Base-by-base conservation (phyloP, 35 echinoderm and acorn worm genomes). In the Patiria miniata region DNA sequence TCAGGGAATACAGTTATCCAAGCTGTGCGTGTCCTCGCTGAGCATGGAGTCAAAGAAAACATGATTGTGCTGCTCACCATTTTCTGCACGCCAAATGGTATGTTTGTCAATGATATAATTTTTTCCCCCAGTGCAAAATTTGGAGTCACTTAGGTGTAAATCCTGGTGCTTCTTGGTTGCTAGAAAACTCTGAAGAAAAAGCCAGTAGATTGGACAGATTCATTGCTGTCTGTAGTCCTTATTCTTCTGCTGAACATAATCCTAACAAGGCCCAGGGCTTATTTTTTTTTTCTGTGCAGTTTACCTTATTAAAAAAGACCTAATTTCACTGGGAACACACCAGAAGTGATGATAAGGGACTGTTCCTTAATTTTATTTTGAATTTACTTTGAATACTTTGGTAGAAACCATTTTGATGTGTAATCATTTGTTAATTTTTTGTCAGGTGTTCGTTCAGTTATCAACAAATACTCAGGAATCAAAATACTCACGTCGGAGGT, bases 1-100 rank as follows among this genome's bases (percentile, higher is more conserved):
- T 94, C 95, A 52, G 95, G 95, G 2, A 98, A 98, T 61, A 98
- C 95, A 23, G 95, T 98, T 19, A 93, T 98, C 21, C 95, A 98
- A 61, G 95, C 95, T 51, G 89, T 98, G 1, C 79, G 61, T 28
- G 92, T 98, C 29, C 51, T 98, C 78, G 78, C 80, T 33, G 95
- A 98, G 39, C 92, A 98, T 89, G 93, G 93, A 40, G 95, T 98
- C 16, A 55, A 44, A 52, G 95, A 98, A 37, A 89, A 78, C 18
- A 94, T 91, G 51, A 88, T 98, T 68, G 89, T 98, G 22, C 89
- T 98, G 2, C 89, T 98, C 21, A 98, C 92, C 1, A 34, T 98
- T 51, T 98, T 98, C 78, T 93, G 91, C 52, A 98, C 95, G 29
- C 95, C 95, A 78, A 65, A 94, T 78, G 95, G 95, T 98, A 88